These are phyloP conservation scores for Leuciscus waleckii DNA, from an alignment of 2,797 vertebrate genomes.

Conservation along the genomic window DNA sequence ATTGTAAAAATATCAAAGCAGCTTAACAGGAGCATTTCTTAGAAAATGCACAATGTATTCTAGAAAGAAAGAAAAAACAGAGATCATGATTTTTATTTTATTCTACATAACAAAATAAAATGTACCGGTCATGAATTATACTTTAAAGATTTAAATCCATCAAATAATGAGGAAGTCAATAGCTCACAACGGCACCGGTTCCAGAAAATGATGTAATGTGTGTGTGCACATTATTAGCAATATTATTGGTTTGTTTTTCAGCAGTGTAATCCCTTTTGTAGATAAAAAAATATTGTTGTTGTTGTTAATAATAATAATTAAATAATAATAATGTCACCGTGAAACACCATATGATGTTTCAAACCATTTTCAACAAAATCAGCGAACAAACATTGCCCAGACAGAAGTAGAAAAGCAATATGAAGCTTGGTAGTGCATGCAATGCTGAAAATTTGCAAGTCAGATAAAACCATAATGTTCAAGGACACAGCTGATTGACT, in stretches of 20 bases:
- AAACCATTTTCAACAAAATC: background rate
- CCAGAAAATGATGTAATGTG: background rate
- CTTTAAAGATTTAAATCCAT: background rate
- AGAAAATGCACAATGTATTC: background rate
- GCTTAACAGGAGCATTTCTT: background rate
- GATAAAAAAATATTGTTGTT: background rate
- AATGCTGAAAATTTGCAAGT: background rate
- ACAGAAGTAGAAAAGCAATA: background rate
- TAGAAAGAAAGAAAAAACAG: background rate
- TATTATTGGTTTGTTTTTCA: background rate
- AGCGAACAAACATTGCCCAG: background rate
- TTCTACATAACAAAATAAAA: background rate
- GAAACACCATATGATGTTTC: background rate
- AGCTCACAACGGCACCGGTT: background rate
- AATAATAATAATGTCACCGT: background rate
- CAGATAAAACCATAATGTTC: background rate
- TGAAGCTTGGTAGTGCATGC: background rate
- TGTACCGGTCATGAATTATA: background rate
- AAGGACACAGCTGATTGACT: constrained; percentile 15
- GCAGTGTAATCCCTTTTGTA: background rate
- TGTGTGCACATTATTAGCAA: background rate
- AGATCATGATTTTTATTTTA: no score
- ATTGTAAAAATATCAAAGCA: background rate
- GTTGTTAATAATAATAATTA: no score
- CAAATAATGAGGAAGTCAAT: background rate